Conservation (phyloP, 2,888 invertebrate genomes). For the Adelphocoris suturalis region DNA sequence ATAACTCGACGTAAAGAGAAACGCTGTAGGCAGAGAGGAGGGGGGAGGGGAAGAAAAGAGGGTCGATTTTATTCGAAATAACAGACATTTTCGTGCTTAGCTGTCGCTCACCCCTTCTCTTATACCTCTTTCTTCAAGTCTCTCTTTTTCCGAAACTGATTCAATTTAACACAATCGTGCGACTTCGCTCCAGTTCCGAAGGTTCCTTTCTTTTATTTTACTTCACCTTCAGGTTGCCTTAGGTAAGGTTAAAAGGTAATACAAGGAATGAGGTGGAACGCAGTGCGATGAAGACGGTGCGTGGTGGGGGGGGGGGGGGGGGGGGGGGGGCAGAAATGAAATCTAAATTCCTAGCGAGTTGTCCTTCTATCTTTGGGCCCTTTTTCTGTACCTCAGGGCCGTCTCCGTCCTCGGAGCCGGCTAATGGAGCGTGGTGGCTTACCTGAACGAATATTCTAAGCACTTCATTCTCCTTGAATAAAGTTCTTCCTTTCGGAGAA, state of each 20-base stretch:
- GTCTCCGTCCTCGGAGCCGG: background rate
- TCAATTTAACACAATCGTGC: conserved; percentile 54
- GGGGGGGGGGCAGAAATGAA: conserved; percentile 55
- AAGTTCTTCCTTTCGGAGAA: conserved; percentile 1
- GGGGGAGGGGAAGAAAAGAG: background rate
- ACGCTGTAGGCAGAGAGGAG: background rate
- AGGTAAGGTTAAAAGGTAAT: conserved; percentile 49
- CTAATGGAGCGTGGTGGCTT: conserved; percentile 65
- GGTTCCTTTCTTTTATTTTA: conserved; percentile 17
- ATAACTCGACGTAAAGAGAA: conserved; percentile 6
- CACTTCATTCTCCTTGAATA: conserved; percentile 49
- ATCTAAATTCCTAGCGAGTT: conserved; percentile 58
- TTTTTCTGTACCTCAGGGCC: background rate
- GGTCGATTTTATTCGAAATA: conserved; percentile 46
- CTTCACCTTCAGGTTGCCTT: conserved; percentile 9
- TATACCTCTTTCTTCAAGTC: conserved; percentile 19
- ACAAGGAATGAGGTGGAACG: conserved; percentile 37
- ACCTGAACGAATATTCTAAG: conserved; percentile 61
- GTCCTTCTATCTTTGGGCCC: background rate
- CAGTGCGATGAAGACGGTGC: background rate
- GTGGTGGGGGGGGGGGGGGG: conserved; percentile 2
- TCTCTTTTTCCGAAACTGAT: conserved; percentile 46
- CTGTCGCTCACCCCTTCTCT: conserved; percentile 14
- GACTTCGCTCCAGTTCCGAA: background rate
- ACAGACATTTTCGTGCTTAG: conserved; percentile 39